Base-by-base conservation (phyloP, 2,797 vertebrate genomes). In the Nyctalus aviator region DNA sequence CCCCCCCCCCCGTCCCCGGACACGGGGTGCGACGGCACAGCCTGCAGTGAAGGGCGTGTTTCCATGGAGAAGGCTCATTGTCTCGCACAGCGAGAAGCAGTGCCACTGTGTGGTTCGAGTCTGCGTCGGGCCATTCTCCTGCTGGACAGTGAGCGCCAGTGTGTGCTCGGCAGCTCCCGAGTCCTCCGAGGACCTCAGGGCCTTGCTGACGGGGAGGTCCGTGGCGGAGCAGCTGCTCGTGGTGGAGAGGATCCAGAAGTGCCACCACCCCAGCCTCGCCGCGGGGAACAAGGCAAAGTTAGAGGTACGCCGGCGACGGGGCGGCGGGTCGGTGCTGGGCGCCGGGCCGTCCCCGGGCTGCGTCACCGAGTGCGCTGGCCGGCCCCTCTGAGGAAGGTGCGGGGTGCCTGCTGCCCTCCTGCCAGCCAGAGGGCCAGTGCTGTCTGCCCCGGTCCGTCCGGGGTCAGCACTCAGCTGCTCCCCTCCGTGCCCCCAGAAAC, bases 231-330 rank as follows among this genome's bases (percentile, higher is more conserved):
- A 99, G 98, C 98, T 98, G 88, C 89, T 98, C 97, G 98, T 99
- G 87, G 53, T 99, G 97, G 99, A 99, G 94, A 98, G 99, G 81
- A 99, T 99, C 84, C 98, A 98, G 97, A 99, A 99, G 77, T 99
- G 99, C 97, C 99, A 99, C 98, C 99, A 99, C 88, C 99, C 99
- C 0, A 99, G 99, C 96, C 98, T 99, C 69, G 99, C 98, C 59
- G 98, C 91, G 0, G 99, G 99, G 91, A 99, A 99, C 98, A 99
- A 99, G 97, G 97, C 98, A 5, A 99, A 99, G 93, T 95, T 99
- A 75, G 98, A 99, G 97, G 99, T 99, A 97, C 2, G 96, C n/a
- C 0, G 89, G 12, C 7, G 1, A 0, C 25, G 25, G 57, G 57
- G 11, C 57, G 2, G 1, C 3, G 8, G 8, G 8, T 7, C 2